phyloP scores from a whole-genome alignment of 2,888 invertebrate species.

The Eurytoma adleriae region DNA sequence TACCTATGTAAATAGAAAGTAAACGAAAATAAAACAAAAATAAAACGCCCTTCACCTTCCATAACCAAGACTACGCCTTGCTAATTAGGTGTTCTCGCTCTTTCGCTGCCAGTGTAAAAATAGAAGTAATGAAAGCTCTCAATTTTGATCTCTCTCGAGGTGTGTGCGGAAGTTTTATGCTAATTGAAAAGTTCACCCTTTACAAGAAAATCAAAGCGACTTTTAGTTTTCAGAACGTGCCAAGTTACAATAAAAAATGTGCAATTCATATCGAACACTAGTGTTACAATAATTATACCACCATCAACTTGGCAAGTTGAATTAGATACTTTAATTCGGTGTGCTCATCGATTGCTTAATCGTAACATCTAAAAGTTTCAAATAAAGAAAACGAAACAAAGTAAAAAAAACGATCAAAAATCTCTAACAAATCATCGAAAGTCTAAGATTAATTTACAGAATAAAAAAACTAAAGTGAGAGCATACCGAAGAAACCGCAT shows the following conservation, averaged over 20 bases:
- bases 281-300: not conserved
- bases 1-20: conserved; percentile 59
- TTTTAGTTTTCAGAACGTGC: conserved; percentile 30
- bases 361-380: not conserved
- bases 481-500: conserved; percentile 32
- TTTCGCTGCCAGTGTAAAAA: conserved; percentile 35
- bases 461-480: conserved; percentile 8
- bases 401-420: not conserved
- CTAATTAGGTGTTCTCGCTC: conserved; percentile 37
- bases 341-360: conserved; percentile 9
- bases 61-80: conserved; percentile 44
- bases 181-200: conserved; percentile 42
- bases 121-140: conserved; percentile 37
- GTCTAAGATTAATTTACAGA: not conserved
- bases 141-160: conserved; percentile 24
- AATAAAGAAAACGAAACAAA: not conserved
- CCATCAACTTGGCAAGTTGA: conserved; percentile 30
- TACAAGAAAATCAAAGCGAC: conserved; percentile 37
- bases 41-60: conserved; percentile 65
- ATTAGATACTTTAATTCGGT: conserved; percentile 31
- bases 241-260: conserved; percentile 23
- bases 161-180: conserved; percentile 36
- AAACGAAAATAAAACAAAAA: conserved; percentile 22
- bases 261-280: not conserved
- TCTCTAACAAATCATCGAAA: not conserved